These are phyloP conservation scores for Poeciliopsis turrubarensis DNA, from an alignment of 2,113 vertebrate genomes.

Conservation along the genomic window DNA sequence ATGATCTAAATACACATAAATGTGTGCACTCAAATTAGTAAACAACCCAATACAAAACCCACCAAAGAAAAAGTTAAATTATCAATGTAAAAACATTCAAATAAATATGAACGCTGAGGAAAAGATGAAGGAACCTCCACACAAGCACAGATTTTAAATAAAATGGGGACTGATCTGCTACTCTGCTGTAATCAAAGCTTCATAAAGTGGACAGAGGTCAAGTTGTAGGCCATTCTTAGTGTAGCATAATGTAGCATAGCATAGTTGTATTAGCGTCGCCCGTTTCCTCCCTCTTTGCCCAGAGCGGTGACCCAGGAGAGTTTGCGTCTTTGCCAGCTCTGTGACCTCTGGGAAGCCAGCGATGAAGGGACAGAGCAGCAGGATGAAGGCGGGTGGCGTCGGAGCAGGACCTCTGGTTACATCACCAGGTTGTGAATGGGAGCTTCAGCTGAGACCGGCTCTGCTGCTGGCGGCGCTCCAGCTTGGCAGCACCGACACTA, in stretches of 20 bases:
- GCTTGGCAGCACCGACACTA: constrained; percentile 54
- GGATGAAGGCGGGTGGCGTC: neutral
- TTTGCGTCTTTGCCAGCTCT: constrained; percentile 7
- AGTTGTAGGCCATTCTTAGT: constrained; percentile 27
- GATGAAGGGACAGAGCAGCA: neutral
- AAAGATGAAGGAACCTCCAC: too few species aligned
- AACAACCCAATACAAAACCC: too few species aligned
- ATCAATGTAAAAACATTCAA: too few species aligned
- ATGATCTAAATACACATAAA: too few species aligned
- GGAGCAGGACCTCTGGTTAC: constrained; percentile 36
- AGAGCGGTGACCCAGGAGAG: constrained; percentile 64
- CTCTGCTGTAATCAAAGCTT: neutral
- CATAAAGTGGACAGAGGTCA: constrained; percentile 2
- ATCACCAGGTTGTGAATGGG: constrained; percentile 62
- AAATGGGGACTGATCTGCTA: neutral
- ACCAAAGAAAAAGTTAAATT: too few species aligned
- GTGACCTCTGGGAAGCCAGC: neutral
- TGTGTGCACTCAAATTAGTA: too few species aligned
- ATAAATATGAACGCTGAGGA: too few species aligned
- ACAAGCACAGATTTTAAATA: too few species aligned
- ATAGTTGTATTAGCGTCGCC: constrained; percentile 46
- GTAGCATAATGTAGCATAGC: too few species aligned
- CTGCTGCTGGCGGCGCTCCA: constrained; percentile 48
- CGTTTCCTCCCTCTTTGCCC: constrained; percentile 61
- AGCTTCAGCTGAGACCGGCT: constrained; percentile 40